Evolutionary conservation across 2,113 vertebrate species (phyloP).

Genomic region (Oenanthe melanoleuca): DNA sequence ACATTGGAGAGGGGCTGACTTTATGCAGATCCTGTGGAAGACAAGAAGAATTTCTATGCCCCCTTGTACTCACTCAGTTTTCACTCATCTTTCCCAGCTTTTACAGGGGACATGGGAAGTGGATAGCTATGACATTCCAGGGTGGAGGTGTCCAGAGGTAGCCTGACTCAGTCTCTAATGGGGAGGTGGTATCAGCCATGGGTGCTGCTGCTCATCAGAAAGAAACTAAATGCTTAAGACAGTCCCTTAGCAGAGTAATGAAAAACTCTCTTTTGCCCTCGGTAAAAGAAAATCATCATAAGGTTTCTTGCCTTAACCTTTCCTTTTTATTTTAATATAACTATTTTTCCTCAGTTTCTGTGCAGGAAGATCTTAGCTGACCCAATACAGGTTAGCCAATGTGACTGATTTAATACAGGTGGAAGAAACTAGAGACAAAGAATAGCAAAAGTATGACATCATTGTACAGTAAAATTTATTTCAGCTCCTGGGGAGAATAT

Average conservation of each 20-base stretch:
- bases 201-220: background rate
- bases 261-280: background rate
- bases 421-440: background rate
- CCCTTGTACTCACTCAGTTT: background rate
- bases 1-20: background rate
- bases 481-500: background rate
- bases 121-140: background rate
- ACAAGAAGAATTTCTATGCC: background rate
- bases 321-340: background rate
- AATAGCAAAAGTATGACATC: background rate
- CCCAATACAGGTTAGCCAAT: background rate
- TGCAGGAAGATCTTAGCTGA: background rate
- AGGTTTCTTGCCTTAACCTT: background rate
- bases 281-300: background rate
- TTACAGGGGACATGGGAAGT: background rate
- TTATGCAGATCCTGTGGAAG: background rate
- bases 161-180: background rate
- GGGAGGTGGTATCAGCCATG: background rate
- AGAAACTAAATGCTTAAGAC: background rate
- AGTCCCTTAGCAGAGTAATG: background rate
- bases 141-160: background rate
- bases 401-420: background rate
- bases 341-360: background rate
- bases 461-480: constrained; percentile 1
- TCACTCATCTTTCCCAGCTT: background rate